Conservation (phyloP, 1,140 invertebrate species). For the Kradibia gibbosae region DNA sequence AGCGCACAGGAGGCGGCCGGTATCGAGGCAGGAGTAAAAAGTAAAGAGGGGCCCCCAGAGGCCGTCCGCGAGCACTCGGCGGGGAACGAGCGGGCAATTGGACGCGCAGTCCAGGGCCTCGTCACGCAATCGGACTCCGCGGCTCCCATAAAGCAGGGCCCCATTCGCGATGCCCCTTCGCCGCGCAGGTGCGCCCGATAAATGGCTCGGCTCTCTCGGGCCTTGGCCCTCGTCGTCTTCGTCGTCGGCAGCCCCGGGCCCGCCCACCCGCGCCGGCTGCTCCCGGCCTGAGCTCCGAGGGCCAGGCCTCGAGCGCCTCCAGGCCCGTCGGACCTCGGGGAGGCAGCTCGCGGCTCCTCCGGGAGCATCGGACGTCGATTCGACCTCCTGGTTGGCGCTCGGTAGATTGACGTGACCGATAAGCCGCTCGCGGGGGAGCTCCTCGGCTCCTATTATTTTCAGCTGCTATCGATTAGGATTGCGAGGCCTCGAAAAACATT, state of each 20-base stretch:
- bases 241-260: no score
- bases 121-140: slow-evolving; percentile 68
- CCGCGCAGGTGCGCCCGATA: not conserved
- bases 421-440: no score
- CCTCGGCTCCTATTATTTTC: no score
- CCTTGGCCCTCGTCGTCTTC: not conserved
- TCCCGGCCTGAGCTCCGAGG: no score
- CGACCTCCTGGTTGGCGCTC: no score
- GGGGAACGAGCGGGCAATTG: slow-evolving; percentile 67
- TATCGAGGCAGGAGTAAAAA: not conserved
- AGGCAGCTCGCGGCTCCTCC: no score
- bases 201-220: slow-evolving; percentile 46
- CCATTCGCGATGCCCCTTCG: slow-evolving; percentile 7
- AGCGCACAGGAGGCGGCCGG: not conserved
- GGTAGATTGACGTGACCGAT: no score
- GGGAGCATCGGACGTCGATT: no score
- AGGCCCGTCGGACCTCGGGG: not conserved
- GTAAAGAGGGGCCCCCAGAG: slow-evolving; percentile 1
- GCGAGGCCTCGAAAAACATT: no score
- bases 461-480: no score
- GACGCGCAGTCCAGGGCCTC: slow-evolving; percentile 49
- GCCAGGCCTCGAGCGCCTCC: not conserved
- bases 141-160: slow-evolving; percentile 60
- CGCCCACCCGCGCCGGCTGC: no score
- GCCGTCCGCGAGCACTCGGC: slow-evolving; percentile 62